A percentile compares a stretch with the other conserved stretches of the same genome.
Evolutionary conservation across 2,113 vertebrate genomes (phyloP).

Genomic region (Cyanistes caeruleus): DNA sequence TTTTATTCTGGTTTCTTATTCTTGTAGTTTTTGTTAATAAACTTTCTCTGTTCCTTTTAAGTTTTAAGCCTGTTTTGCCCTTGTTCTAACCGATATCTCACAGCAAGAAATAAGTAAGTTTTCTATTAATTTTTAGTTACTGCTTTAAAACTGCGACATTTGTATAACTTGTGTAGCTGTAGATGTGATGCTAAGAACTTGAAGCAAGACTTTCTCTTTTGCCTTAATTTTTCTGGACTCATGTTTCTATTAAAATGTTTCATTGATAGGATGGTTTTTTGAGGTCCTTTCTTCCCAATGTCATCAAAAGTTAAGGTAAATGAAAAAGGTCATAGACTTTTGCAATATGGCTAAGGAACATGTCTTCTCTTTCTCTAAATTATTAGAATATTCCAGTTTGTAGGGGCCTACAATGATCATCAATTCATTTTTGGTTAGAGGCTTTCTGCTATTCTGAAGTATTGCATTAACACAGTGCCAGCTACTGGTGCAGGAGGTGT

Average conservation of each 20-base stretch:
- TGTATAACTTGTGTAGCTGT: background rate
- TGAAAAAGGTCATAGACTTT: background rate
- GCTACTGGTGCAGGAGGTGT: background rate
- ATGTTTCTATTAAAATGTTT: background rate
- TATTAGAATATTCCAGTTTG: background rate
- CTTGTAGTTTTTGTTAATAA: no score
- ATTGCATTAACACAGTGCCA: background rate
- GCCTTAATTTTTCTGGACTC: background rate
- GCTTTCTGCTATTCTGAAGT: background rate
- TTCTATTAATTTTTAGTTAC: no score
- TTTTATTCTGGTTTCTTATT: no score
- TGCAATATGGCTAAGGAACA: background rate
- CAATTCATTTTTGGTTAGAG: background rate
- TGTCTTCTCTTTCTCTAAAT: background rate
- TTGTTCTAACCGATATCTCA: no score
- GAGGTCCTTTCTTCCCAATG: background rate
- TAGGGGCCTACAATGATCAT: background rate
- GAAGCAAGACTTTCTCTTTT: background rate
- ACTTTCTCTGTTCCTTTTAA: no score
- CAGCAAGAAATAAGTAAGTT: no score
- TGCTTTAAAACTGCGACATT: background rate
- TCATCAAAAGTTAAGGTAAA: background rate
- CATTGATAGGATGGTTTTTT: background rate
- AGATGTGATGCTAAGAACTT: background rate
- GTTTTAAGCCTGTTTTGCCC: no score